Evolutionary conservation across 2,797 vertebrate genomes (phyloP), one percentile per base, ranked within the genome.

Genomic region (Vespertilio murinus): DNA sequence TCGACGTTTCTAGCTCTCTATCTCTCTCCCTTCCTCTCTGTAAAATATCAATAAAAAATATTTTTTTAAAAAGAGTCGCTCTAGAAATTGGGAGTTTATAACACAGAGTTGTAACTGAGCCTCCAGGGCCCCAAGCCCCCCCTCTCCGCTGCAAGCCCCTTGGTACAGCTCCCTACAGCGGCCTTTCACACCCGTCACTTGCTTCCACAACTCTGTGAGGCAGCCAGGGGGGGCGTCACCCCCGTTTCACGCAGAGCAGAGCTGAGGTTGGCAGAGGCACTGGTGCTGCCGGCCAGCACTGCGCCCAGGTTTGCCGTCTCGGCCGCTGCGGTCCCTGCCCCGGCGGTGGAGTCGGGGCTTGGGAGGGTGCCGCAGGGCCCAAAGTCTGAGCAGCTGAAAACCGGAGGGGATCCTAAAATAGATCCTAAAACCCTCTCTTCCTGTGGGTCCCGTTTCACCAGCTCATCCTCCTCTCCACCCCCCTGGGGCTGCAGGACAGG

Each of bases 211-310:
- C 12, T 18, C 35, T 25, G 45, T 16, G 40, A 20, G 52, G 17
- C 42, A 25, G 74, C 22, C 13, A 8, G 18, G n/a, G 14, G 0
- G 14, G 35, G 45, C 0, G 0, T 35, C 75, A 79, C 54, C 13
- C 3, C 49, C 38, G 25, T 28, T 38, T 30, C 65, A 38, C 17
- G 47, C 1, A 28, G 49, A 59, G 45, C 23, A 42, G 23, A 30
- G 28, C 56, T 3, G 17, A 81, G 14, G 49, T 25, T 30, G 47
- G 28, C 54, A 14, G 42, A 28, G 40, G 82, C 28, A 4, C 3
- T 22, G 38, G 52, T 61, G 30, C 30, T 45, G 38, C 33, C 3
- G n/a, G 28, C 22, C 12, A 5, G 9, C 47, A 67, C 61, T n/a
- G 61, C 2, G 3, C 20, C 47, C n/a, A 3, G 38, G 8, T 25